Conservation (phyloP, 2,888 invertebrate genomes). For the Deroplatys truncata region DNA sequence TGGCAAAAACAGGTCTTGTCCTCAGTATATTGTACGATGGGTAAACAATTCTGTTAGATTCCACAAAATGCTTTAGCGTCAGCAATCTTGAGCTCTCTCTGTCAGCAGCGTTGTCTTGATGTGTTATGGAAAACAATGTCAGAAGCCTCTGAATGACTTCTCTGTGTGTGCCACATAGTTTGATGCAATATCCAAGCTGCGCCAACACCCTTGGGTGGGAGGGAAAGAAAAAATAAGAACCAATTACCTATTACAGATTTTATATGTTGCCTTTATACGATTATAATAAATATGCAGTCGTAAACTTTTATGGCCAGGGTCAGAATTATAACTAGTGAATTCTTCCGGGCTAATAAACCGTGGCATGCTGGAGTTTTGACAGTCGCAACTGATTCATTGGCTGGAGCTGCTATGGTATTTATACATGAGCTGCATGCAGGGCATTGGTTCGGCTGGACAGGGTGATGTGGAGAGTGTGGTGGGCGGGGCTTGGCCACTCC, state of each 20-base stretch:
- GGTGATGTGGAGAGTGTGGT: no score
- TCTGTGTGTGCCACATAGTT: not conserved
- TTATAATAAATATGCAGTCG: not conserved
- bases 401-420: no score
- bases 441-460: no score
- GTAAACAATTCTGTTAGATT: slow-evolving; percentile 9
- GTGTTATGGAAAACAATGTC: slow-evolving; percentile 15
- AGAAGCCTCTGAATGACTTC: not conserved
- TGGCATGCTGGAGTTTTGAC: no score
- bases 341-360: no score
- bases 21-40: slow-evolving; percentile 5
- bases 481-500: no score
- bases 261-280: not conserved
- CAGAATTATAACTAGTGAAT: no score
- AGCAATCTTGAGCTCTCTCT: slow-evolving; percentile 9
- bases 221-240: not conserved
- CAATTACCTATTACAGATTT: not conserved
- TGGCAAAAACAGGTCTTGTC: not conserved
- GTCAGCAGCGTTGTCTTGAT: not conserved
- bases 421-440: no score
- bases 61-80: slow-evolving; percentile 6
- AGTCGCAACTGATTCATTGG: no score
- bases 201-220: not conserved
- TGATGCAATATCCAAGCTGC: not conserved
- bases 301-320: no score